These are phyloP conservation scores for Oscheius onirici DNA, from an alignment of 2,888 invertebrate genomes.

Conservation along the genomic window DNA sequence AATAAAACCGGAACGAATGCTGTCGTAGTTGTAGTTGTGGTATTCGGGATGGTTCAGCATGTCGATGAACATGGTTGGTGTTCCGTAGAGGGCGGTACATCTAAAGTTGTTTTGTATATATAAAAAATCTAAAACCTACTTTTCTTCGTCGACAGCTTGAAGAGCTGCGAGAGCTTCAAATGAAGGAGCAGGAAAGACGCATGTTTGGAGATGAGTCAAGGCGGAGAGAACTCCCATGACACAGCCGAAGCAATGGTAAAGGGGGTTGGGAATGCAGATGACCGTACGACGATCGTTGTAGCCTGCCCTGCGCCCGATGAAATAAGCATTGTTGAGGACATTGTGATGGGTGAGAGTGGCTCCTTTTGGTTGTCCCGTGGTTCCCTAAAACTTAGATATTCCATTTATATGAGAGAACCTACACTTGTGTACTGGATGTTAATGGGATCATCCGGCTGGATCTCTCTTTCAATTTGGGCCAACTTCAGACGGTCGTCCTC, in stretches of 20 bases:
- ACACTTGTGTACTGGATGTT: conserved; percentile 76
- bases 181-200: conserved; percentile 72
- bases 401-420: conserved; percentile 2
- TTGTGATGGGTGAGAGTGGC: conserved; percentile 77
- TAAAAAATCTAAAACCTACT: conserved; percentile 74
- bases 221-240: conserved; percentile 77
- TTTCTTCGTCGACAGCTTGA: conserved; percentile 79
- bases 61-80: conserved; percentile 75
- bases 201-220: conserved; percentile 74
- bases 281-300: conserved; percentile 65
- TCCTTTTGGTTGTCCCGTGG: conserved; percentile 84
- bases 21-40: conserved; percentile 71
- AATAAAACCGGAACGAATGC: conserved; percentile 75
- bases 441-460: conserved; percentile 80
- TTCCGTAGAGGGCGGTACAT: conserved; percentile 74
- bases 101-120: conserved; percentile 54
- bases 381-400: conserved; percentile 75
- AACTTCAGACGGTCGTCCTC: conserved; percentile 71
- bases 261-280: conserved; percentile 65
- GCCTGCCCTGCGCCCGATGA: conserved; percentile 76
- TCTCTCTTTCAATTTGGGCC: conserved; percentile 74
- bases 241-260: conserved; percentile 81
- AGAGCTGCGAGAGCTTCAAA: conserved; percentile 78
- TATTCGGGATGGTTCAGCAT: conserved; percentile 72
- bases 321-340: conserved; percentile 82